Conservation (phyloP, 1,140 invertebrate species). For the Acarapis woodi region DNA sequence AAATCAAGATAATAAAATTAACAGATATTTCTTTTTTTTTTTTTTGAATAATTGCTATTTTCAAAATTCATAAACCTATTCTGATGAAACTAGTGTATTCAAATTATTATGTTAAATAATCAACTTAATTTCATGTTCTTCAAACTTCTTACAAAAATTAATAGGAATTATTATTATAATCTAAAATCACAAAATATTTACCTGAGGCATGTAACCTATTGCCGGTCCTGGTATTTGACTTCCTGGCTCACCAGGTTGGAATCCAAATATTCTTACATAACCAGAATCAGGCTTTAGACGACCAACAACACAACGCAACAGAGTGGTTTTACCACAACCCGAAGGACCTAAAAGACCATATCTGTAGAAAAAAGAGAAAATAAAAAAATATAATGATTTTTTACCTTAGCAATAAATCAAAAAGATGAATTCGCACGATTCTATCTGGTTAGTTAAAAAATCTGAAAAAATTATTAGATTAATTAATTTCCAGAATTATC, state of each 20-base stretch:
- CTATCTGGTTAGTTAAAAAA: not conserved
- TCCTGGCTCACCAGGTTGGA: conserved; percentile 36
- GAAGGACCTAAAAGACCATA: conserved; percentile 36
- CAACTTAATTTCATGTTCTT: not conserved
- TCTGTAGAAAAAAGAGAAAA: conserved; percentile 19
- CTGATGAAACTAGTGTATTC: too few relatives aligned
- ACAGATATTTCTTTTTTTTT: too few relatives aligned
- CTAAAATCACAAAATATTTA: conserved; percentile 9
- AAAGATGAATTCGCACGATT: not conserved
- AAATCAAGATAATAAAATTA: too few relatives aligned
- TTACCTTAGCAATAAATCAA: too few relatives aligned
- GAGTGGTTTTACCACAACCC: conserved; percentile 38
- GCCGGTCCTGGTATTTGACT: conserved; percentile 60
- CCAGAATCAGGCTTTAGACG: conserved; percentile 44
- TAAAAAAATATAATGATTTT: not conserved
- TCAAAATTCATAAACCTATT: too few relatives aligned
- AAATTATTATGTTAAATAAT: not conserved
- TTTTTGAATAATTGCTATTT: too few relatives aligned
- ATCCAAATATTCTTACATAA: conserved; percentile 55
- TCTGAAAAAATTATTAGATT: not conserved
- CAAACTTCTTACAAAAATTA: not conserved
- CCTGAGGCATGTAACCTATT: conserved; percentile 46
- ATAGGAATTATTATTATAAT: not conserved
- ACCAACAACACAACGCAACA: conserved; percentile 60
- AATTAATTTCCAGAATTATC: too few relatives aligned